Evolutionary conservation across 2,797 vertebrate genomes (phyloP), one percentile per base, ranked within the genome.

Genomic region (Cygnus olor): DNA sequence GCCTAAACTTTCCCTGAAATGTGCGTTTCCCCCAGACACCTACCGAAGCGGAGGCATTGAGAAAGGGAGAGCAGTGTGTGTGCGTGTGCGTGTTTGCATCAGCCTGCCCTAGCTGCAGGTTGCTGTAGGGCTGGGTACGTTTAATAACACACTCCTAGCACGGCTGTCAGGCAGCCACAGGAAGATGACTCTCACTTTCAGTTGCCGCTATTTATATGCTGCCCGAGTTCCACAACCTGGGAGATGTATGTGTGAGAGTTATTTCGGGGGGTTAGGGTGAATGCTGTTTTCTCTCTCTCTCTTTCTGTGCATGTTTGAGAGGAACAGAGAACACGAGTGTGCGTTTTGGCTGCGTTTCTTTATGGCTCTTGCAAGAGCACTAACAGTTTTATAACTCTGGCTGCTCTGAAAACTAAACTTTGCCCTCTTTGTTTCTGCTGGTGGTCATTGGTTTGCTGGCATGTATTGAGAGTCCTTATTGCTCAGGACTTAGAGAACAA

Each of bases 71-170:
- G 13, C 4, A 18, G 38, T 2, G 11, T 30, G 28, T 22, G 47
- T 22, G 45, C 21, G 45, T 3, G 38, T 38, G 38, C 38, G 38
- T 38, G 38, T 56, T 69, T 56, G 25, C 19, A 11, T 79, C 0
- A 0, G 20, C 24, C 40, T 45, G 51, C 40, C 54, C 69, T 72
- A 13, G 34, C 30, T 88, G 84, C 58, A 28, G 58, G 21, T 49
- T 40, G 25, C 25, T 79, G 13, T 25, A 25, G 54, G 22, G 12
- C 15, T 72, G 36, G 16, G 4, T 0, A 0, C 38, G 2, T 24
- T 77, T 53, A 38, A 13, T 63, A 45, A 40, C 32, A 25, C 20
- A 45, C 30, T 24, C 25, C 38, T 28, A 28, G 32, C 27, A 58
- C 28, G 44, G 30, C 57, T 47, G 12, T 14, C 18, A 24, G 36